Conservation (phyloP, 2,113 vertebrate genomes). For the Rhineura floridana region DNA sequence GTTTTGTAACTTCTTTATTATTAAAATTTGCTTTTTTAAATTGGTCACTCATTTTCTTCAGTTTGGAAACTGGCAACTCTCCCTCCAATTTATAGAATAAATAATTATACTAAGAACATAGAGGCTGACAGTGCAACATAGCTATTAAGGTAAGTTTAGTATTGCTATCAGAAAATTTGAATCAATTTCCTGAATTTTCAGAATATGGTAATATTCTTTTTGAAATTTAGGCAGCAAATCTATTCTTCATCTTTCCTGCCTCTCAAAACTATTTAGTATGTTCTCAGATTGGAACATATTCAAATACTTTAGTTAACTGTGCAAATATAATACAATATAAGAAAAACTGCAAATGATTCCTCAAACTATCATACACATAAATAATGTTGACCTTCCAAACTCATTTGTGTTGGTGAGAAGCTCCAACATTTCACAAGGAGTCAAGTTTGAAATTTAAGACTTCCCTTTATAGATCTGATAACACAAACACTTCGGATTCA, state of each 20-base stretch:
- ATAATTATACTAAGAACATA: not conserved
- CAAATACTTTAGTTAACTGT: not conserved
- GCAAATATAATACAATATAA: not conserved
- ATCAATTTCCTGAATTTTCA: not conserved
- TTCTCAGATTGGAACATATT: not conserved
- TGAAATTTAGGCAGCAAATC: not conserved
- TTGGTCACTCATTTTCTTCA: not conserved
- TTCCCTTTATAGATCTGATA: not conserved
- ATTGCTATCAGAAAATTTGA: not conserved
- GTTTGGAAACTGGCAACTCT: not conserved
- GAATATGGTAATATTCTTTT: not conserved
- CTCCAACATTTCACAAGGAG: not conserved
- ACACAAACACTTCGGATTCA: slow-evolving; percentile 11
- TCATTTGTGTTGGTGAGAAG: not conserved
- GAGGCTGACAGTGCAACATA: not conserved
- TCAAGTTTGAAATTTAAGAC: slow-evolving; percentile 5
- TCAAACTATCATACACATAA: not conserved
- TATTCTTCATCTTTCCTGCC: not conserved
- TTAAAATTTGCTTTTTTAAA: not conserved
- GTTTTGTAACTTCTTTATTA: not conserved
- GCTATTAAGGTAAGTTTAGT: not conserved
- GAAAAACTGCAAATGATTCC: not conserved
- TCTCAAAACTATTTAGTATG: not conserved
- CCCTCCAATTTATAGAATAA: no score
- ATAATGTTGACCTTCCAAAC: not conserved